Percentiles rank a stretch among this genome's conserved stretches.
These are phyloP conservation scores for Synergus laeviventris DNA, from an alignment of 2,888 invertebrate genomes.

Conservation along the genomic window DNA sequence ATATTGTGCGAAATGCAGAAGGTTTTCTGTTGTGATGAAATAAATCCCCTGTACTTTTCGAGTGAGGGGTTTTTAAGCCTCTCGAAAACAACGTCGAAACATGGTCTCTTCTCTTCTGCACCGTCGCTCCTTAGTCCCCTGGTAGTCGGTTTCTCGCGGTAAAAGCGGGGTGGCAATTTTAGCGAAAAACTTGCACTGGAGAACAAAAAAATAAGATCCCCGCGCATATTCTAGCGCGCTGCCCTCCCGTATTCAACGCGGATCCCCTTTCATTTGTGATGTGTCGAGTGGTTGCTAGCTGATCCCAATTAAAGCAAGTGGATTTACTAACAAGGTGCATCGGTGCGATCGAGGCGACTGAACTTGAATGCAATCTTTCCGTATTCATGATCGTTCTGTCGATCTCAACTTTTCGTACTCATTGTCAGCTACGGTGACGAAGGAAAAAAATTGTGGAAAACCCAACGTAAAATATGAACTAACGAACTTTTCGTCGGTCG, in stretches of 20 bases:
- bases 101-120: slow-evolving; percentile 54
- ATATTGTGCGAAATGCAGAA: too few relatives aligned
- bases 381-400: slow-evolving; percentile 45
- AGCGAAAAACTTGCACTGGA: slow-evolving; percentile 53
- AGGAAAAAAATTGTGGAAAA: too few relatives aligned
- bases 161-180: slow-evolving; percentile 56
- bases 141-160: slow-evolving; percentile 53
- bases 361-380: slow-evolving; percentile 48
- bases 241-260: slow-evolving; percentile 44
- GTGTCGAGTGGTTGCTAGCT: slow-evolving; percentile 64
- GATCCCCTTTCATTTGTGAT: slow-evolving; percentile 67
- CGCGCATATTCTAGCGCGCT: slow-evolving; percentile 51
- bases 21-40: slow-evolving; percentile 16
- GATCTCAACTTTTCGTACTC: slow-evolving; percentile 46
- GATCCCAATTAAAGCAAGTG: slow-evolving; percentile 70
- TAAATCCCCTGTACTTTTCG: slow-evolving; percentile 50
- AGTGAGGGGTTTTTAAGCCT: slow-evolving; percentile 50
- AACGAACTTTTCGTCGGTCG: too few relatives aligned
- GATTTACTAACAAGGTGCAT: slow-evolving; percentile 57
- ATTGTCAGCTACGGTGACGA: background rate
- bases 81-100: slow-evolving; percentile 54
- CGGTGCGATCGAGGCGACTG: slow-evolving; percentile 53
- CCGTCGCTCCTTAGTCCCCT: slow-evolving; percentile 53
- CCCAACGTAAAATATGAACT: too few relatives aligned
- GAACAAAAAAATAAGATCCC: slow-evolving; percentile 57